phyloP scores from a whole-genome alignment of 35 echinoderm and acorn worm genomes.

The Heliocidaris tuberculata region DNA sequence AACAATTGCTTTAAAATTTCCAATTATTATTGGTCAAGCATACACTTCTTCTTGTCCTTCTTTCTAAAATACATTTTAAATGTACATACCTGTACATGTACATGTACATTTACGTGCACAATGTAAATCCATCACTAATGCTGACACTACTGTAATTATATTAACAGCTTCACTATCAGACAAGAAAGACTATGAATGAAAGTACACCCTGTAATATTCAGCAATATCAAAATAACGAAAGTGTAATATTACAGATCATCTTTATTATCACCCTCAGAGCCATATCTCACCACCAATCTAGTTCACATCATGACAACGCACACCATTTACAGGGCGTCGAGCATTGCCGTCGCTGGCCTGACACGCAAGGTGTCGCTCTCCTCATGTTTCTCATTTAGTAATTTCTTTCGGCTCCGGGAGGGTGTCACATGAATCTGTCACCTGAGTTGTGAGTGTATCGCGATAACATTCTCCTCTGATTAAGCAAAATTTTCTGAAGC shows the following conservation, averaged over 20 bases:
- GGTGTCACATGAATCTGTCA: neutral
- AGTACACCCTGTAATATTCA: too few species aligned
- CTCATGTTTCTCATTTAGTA: neutral
- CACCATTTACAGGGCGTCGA: neutral
- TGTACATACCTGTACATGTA: neutral
- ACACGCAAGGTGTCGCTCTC: neutral
- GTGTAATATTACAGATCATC: neutral
- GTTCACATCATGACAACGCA: neutral
- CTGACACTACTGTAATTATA: neutral
- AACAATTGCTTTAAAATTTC: too few species aligned
- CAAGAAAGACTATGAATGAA: neutral
- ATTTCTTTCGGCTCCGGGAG: neutral
- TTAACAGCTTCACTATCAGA: too few species aligned
- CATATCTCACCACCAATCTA: neutral
- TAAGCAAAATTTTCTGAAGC: neutral
- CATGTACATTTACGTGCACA: neutral
- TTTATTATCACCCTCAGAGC: neutral
- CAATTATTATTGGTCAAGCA: neutral
- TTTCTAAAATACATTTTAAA: neutral
- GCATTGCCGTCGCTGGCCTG: neutral
- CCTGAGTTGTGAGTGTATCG: neutral
- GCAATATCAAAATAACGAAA: neutral
- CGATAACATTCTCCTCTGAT: neutral
- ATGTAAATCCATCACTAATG: neutral
- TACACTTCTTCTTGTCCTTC: neutral